Evolutionary conservation across 1,140 invertebrate genomes (phyloP).

Genomic region (Centruroides vittatus): DNA sequence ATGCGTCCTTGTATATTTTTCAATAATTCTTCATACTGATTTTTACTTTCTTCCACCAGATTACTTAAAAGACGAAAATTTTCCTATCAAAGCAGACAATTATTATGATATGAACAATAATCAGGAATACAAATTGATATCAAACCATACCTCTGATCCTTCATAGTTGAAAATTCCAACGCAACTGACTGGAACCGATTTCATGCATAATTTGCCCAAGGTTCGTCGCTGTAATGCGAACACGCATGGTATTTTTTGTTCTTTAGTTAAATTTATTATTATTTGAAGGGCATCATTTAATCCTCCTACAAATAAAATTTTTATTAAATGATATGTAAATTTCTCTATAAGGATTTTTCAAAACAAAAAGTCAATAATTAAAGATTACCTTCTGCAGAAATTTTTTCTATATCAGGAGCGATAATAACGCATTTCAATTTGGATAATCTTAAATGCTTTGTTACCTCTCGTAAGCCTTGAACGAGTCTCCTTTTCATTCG

Average conservation of each 20-base stretch:
- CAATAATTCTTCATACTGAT: constrained; percentile 1
- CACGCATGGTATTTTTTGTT: constrained; percentile 35
- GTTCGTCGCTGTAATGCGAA: constrained; percentile 37
- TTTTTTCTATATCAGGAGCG: constrained; percentile 40
- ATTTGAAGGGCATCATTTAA: constrained; percentile 24
- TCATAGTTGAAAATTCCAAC: constrained; percentile 42
- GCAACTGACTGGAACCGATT: constrained; percentile 38
- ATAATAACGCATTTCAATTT: constrained; percentile 43
- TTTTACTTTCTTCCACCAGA: constrained; percentile 1
- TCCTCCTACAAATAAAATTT: constrained; percentile 7
- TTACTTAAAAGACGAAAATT: constrained; percentile 8
- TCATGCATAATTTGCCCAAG: constrained; percentile 37
- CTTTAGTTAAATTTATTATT: constrained; percentile 30
- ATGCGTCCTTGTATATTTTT: not conserved
- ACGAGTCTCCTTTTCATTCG: constrained; percentile 39
- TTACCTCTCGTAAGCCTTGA: constrained; percentile 41
- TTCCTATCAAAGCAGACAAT: not conserved
- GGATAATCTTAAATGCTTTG: constrained; percentile 37
- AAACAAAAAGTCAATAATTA: not conserved
- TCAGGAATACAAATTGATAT: not conserved
- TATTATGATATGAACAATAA: too few species aligned
- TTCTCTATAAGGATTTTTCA: too few species aligned
- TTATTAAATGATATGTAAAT: not conserved
- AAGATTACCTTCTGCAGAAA: constrained; percentile 19
- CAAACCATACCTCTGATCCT: constrained; percentile 34